A percentile compares a stretch with the other conserved stretches of the same genome.
Evolutionary conservation across 2,888 invertebrate species (phyloP).

Genomic region (Brachypalpus laphriformis): DNA sequence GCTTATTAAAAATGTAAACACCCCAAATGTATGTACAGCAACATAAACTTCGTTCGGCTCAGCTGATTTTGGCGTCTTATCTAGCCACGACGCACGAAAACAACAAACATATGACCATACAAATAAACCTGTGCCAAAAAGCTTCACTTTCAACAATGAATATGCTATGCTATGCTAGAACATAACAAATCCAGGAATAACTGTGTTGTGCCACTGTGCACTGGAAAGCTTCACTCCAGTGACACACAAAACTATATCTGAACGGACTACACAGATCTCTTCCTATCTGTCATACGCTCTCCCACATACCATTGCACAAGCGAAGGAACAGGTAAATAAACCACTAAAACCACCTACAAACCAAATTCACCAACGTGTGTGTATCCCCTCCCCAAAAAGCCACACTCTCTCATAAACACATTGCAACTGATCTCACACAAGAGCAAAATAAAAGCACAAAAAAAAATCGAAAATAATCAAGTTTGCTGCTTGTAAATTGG

Average conservation of each 20-base stretch:
- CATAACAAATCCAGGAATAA: slow-evolving; percentile 12
- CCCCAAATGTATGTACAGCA: not conserved
- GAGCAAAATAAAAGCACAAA: not conserved
- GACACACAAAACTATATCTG: slow-evolving; percentile 66
- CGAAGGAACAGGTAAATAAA: slow-evolving; percentile 35
- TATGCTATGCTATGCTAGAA: not conserved
- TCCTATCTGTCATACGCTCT: slow-evolving; percentile 25
- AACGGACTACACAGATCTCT: slow-evolving; percentile 27
- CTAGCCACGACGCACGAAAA: slow-evolving; percentile 35
- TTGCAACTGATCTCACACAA: slow-evolving; percentile 12
- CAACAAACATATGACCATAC: not conserved
- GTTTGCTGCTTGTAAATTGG: slow-evolving; percentile 40
- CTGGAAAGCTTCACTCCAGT: slow-evolving; percentile 63
- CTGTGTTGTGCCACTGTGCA: slow-evolving; percentile 45
- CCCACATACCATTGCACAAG: slow-evolving; percentile 1
- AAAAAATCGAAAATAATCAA: slow-evolving; percentile 43
- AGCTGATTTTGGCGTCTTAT: slow-evolving; percentile 48
- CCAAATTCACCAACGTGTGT: not conserved
- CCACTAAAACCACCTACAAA: slow-evolving; percentile 20
- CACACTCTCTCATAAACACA: slow-evolving; percentile 20
- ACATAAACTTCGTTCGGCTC: slow-evolving; percentile 2
- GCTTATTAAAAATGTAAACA: slow-evolving; percentile 42
- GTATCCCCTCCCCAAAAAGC: not conserved
- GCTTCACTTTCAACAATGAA: slow-evolving; percentile 13
- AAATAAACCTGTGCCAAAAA: slow-evolving; percentile 34